Evolutionary conservation across 2,888 invertebrate genomes (phyloP), one percentile per base, ranked within the genome.

Genomic region (Ormyrus rosae): DNA sequence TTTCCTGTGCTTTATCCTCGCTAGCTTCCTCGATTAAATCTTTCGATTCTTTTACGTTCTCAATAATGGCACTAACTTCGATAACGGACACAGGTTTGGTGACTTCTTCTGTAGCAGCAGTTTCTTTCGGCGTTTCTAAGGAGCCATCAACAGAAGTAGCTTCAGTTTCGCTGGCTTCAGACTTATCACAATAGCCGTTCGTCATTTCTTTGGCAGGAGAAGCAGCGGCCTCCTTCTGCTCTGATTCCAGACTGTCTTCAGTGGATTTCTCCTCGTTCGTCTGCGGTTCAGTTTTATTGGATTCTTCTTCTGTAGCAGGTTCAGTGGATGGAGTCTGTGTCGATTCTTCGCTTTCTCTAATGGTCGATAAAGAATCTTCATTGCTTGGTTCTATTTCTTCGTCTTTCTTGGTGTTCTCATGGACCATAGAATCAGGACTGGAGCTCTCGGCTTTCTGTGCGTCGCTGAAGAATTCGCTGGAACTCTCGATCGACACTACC

Each of bases 381-480:
- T 84, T 84, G 82, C 86, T 84, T 71, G 83, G 82, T 83, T 83
- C 58, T 9, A 58, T 8, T 46, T 82, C 79, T 34, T 83, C 81
- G 5, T 83, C 83, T 19, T 84, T 86, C 45, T 79, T 84, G 51
- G 51, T 19, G 10, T 46, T 74, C 11, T 88, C 86, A 48, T 84
- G 84, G 45, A 81, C 81, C 51, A 85, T 78, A 0, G 86, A 86
- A 45, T 86, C 86, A 0, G 84, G 84, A 82, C 85, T 86, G 1
- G 86, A 85, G 53, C 84, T 85, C 70, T 85, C 93, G 85, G 93
- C 92, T 89, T 94, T 94, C 85, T 93, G 93, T 83, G 93, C 93
- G 89, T 94, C 93, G 91, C 94, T 94, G 87, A 93, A 94, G 80
- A 92, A 87, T 83, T 93, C 93, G 85, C 92, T 92, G 83, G 92